phyloP scores from a whole-genome alignment of 2,113 vertebrate genomes.

The Phaethon lepturus region DNA sequence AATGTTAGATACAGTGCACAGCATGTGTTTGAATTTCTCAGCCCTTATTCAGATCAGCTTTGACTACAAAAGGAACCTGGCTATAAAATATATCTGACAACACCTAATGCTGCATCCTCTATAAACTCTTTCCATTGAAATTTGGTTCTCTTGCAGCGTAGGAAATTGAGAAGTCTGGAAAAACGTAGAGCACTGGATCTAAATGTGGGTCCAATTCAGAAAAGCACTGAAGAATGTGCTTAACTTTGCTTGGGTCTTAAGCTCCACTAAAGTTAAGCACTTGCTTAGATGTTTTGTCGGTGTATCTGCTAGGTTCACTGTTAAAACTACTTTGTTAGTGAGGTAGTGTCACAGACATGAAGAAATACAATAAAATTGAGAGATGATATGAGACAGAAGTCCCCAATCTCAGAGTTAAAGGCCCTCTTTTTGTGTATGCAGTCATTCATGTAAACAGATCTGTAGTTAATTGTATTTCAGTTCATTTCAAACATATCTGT shows the following conservation, averaged over 20 bases:
- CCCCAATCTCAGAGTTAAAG: background rate
- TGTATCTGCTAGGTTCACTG: background rate
- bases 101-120: background rate
- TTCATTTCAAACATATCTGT: constrained; percentile 40
- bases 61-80: background rate
- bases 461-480: constrained; percentile 10
- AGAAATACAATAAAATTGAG: background rate
- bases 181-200: background rate
- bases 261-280: background rate
- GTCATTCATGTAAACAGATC: background rate
- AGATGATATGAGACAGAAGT: background rate
- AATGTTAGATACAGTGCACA: background rate
- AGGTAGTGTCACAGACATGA: background rate
- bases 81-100: constrained; percentile 10
- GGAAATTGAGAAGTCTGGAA: background rate
- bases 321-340: background rate
- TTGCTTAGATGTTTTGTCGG: background rate
- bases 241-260: background rate
- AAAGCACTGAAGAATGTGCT: background rate
- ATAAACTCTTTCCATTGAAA: background rate
- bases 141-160: background rate
- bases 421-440: background rate
- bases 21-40: constrained; percentile 11
- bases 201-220: background rate
- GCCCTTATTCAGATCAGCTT: background rate